Percentiles rank a stretch among this genome's conserved stretches.
Conservation (phyloP, 1,140 invertebrate species). For the Drosophila sp. region DNA sequence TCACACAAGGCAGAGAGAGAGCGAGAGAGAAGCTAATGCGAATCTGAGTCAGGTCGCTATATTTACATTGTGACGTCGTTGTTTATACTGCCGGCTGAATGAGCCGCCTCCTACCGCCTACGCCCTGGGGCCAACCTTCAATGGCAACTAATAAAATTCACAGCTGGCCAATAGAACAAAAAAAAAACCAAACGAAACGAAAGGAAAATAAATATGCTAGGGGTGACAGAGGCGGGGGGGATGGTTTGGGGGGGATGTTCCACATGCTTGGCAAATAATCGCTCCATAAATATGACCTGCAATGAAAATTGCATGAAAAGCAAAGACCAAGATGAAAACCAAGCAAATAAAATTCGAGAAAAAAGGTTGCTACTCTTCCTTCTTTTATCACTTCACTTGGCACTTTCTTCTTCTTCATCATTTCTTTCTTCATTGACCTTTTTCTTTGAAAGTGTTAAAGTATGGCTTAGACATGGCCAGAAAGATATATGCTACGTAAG, state of each 20-base stretch:
- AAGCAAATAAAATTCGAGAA: constrained; percentile 55
- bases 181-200: neutral
- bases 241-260: neutral
- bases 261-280: constrained; percentile 53
- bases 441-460: constrained; percentile 24
- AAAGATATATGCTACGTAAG: constrained; percentile 58
- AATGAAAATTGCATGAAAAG: constrained; percentile 51
- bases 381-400: neutral
- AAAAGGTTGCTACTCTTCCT: constrained; percentile 36
- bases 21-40: constrained; percentile 22
- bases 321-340: constrained; percentile 36
- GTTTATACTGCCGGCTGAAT: constrained; percentile 29
- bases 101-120: constrained; percentile 7
- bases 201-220: constrained; percentile 15
- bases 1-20: constrained; percentile 49
- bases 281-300: constrained; percentile 65
- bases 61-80: constrained; percentile 56
- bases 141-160: constrained; percentile 50
- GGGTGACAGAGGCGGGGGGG: neutral
- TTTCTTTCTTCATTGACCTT: neutral
- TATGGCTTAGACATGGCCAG: constrained; percentile 30
- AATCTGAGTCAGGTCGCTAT: constrained; percentile 35
- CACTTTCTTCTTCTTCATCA: neutral
- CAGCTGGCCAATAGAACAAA: constrained; percentile 33
- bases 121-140: neutral